These are phyloP conservation scores for Irena cyanogastra DNA, from an alignment of 2,113 vertebrate genomes.

Conservation along the genomic window DNA sequence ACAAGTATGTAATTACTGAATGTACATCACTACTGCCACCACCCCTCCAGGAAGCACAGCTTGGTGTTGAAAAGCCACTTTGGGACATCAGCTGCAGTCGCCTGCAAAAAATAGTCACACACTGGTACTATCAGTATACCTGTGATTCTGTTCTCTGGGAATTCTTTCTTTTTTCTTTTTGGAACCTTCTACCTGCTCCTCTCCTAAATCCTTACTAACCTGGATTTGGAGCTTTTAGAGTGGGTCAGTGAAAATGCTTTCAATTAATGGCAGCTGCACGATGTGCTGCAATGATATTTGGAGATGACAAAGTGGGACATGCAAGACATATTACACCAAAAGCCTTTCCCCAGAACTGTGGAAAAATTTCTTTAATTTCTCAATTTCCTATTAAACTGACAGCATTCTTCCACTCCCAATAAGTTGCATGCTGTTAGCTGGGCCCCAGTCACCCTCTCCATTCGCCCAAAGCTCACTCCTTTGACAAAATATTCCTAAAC, in stretches of 20 bases:
- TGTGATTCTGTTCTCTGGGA: not conserved
- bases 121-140: not conserved
- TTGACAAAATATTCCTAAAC: not conserved
- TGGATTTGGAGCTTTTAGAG: not conserved
- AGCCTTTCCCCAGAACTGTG: not conserved
- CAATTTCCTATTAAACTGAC: not conserved
- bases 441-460: not conserved
- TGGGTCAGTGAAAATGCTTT: not conserved
- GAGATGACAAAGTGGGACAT: not conserved
- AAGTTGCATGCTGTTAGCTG: not conserved
- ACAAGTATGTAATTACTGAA: not conserved
- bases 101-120: not conserved
- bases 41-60: not conserved
- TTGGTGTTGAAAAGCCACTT: not conserved
- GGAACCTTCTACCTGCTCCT: not conserved
- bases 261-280: not conserved
- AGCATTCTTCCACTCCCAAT: not conserved
- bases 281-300: not conserved
- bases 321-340: not conserved
- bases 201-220: not conserved
- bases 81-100: rapidly evolving
- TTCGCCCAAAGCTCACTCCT: not conserved
- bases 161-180: not conserved
- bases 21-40: not conserved
- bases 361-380: not conserved